These are phyloP conservation scores for Pygocentrus nattereri DNA, from an alignment of 2,797 vertebrate species.

Conservation along the genomic window DNA sequence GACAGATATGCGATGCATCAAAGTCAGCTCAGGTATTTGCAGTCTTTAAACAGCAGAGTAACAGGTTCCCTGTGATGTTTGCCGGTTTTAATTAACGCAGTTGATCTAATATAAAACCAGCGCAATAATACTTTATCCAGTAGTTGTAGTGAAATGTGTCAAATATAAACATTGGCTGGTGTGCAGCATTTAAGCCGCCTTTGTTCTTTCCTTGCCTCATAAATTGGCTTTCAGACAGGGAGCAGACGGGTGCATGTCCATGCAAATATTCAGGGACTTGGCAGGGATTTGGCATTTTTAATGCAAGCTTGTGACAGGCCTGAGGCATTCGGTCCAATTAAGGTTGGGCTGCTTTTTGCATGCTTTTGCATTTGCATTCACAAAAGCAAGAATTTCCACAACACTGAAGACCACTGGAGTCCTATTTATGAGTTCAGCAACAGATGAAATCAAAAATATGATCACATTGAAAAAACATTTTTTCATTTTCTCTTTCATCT, in stretches of 20 bases:
- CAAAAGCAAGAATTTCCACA: not conserved
- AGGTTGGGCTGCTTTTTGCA: not conserved
- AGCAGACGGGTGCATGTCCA: not conserved
- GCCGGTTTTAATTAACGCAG: slow-evolving; percentile 50
- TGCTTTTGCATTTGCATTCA: not conserved
- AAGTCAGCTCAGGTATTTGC: not conserved
- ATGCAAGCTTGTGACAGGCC: not conserved
- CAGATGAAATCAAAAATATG: not conserved
- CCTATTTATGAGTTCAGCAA: too few relatives aligned
- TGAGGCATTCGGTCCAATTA: not conserved
- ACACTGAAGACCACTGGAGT: not conserved
- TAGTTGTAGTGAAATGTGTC: slow-evolving; percentile 16
- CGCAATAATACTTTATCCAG: slow-evolving; percentile 42
- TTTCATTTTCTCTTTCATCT: not conserved
- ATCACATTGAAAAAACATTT: slow-evolving; percentile 13
- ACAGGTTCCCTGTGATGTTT: slow-evolving; percentile 19
- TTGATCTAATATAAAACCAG: slow-evolving; percentile 11
- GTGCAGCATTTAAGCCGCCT: slow-evolving; percentile 24
- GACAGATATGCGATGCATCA: not conserved
- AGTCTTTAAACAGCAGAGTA: too few relatives aligned
- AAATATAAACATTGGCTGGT: slow-evolving; percentile 39
- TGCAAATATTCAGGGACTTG: slow-evolving; percentile 7
- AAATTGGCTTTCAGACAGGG: slow-evolving; percentile 4
- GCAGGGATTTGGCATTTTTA: not conserved
- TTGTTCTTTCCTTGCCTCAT: slow-evolving; percentile 26